Base-by-base conservation (phyloP, 2,888 invertebrate genomes). In the Aphodius granarius region DNA sequence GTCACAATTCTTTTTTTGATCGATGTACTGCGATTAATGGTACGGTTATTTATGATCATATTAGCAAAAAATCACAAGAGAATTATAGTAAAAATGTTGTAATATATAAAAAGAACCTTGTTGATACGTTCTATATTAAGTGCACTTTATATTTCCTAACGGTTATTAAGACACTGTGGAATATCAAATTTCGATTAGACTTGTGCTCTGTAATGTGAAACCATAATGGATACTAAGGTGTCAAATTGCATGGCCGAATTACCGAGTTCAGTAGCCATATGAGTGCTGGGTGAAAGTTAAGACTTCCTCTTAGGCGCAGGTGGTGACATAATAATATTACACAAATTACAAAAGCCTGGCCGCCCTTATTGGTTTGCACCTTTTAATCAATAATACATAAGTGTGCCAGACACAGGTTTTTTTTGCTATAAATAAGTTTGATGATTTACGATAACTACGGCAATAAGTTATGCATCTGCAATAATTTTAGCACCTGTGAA, bases 21-120 rank as follows among this genome's bases (percentile, higher is more conserved):
- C n/a, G n/a, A n/a, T n/a, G n/a, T n/a, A n/a, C n/a, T n/a, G n/a
- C n/a, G n/a, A n/a, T n/a, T n/a, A n/a, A n/a, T n/a, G n/a, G n/a
- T n/a, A n/a, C n/a, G n/a, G n/a, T n/a, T n/a, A n/a, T n/a, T n/a
- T n/a, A n/a, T n/a, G n/a, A n/a, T n/a, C n/a, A n/a, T n/a, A n/a
- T n/a, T n/a, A n/a, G n/a, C n/a, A n/a, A n/a, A n/a, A n/a, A n/a
- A n/a, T n/a, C n/a, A n/a, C n/a, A n/a, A n/a, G n/a, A n/a, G n/a
- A n/a, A n/a, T n/a, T n/a, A n/a, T n/a, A n/a, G n/a, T n/a, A n/a
- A n/a, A n/a, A n/a, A 2, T 13, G 19, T 73, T 65, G 15, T 43
- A 75, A 15, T n/a, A 75, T 74, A 19, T 43, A 43, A 43, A 43
- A 23, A 43, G 13, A 43, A 13, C 43, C 43, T n/a, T 43, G 43